These are phyloP conservation scores for Benitochromis conjunctus DNA, from an alignment of 2,113 vertebrate species.

Conservation along the genomic window DNA sequence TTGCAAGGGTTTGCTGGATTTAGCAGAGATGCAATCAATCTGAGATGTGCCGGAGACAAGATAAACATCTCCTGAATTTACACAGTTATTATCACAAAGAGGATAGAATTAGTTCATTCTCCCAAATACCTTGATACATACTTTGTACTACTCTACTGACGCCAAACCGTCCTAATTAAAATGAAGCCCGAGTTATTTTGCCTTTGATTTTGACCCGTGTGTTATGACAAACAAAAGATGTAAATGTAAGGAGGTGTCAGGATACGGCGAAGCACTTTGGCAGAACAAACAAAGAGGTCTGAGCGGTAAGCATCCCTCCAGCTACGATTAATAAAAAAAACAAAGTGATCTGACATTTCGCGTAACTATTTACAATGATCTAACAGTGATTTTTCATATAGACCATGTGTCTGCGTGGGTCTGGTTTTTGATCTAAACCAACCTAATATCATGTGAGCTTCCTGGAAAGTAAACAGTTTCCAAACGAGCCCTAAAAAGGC, in stretches of 20 bases:
- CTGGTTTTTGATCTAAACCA: not conserved
- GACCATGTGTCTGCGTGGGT: not conserved
- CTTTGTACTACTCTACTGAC: not conserved
- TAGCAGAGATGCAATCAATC: slow-evolving; percentile 3
- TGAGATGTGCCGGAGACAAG: not conserved
- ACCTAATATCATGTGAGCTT: not conserved
- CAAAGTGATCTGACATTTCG: not conserved
- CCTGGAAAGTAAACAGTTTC: not conserved
- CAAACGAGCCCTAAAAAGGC: not conserved
- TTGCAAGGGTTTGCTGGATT: slow-evolving; percentile 6
- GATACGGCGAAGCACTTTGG: not conserved
- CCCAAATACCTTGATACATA: not conserved
- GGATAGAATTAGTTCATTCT: not conserved
- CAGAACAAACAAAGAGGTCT: not conserved
- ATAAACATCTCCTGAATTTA: not conserved
- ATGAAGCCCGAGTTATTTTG: not conserved
- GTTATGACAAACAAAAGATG: not conserved
- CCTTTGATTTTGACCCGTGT: not conserved
- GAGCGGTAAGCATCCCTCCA: slow-evolving; percentile 17
- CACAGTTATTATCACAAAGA: not conserved
- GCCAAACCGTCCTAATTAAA: not conserved
- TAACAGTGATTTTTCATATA: not conserved
- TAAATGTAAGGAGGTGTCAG: not conserved
- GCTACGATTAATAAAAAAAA: slow-evolving; percentile 32
- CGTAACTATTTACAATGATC: slow-evolving; percentile 16